A percentile compares a stretch with the other conserved stretches of the same genome.
phyloP scores from a whole-genome alignment of 2,888 invertebrate genomes.

The Diogma glabrata region DNA sequence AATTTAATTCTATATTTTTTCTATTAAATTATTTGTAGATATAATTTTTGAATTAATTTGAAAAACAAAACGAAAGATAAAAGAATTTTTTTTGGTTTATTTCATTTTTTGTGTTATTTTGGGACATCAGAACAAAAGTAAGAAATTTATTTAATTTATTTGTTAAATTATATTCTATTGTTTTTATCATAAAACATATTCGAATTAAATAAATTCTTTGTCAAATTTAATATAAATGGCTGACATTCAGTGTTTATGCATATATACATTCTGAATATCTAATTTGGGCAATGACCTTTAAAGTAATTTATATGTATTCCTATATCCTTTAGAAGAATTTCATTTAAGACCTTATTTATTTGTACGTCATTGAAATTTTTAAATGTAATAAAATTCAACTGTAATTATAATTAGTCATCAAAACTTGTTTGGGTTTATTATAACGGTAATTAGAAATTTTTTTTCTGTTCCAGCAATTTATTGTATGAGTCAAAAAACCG shows the following conservation, averaged over 20 bases:
- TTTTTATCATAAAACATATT: not conserved
- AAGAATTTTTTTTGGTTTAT: not conserved
- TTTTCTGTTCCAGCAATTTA: slow-evolving; percentile 58
- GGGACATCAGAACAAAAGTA: slow-evolving; percentile 9
- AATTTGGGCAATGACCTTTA: slow-evolving; percentile 11
- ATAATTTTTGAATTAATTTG: not conserved
- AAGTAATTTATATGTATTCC: not conserved
- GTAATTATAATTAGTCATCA: slow-evolving; percentile 7
- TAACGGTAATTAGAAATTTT: slow-evolving; percentile 14
- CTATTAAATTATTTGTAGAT: not conserved
- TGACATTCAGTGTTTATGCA: too few species aligned
- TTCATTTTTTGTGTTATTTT: slow-evolving; percentile 8
- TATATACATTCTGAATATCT: too few species aligned
- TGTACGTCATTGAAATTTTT: not conserved
- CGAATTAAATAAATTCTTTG: not conserved
- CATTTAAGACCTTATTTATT: not conserved
- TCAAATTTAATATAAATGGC: slow-evolving; percentile 5
- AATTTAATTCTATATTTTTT: not conserved
- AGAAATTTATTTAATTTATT: slow-evolving; percentile 5
- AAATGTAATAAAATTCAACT: slow-evolving; percentile 1
- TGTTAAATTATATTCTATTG: not conserved
- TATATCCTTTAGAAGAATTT: too few species aligned
- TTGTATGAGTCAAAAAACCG: slow-evolving; percentile 99
- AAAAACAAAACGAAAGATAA: not conserved
- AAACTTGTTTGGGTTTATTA: not conserved